Percentiles rank a stretch among this genome's conserved stretches.
These are phyloP conservation scores for Marcusenius ussheri DNA, from an alignment of 2,113 vertebrate genomes.

Conservation along the genomic window DNA sequence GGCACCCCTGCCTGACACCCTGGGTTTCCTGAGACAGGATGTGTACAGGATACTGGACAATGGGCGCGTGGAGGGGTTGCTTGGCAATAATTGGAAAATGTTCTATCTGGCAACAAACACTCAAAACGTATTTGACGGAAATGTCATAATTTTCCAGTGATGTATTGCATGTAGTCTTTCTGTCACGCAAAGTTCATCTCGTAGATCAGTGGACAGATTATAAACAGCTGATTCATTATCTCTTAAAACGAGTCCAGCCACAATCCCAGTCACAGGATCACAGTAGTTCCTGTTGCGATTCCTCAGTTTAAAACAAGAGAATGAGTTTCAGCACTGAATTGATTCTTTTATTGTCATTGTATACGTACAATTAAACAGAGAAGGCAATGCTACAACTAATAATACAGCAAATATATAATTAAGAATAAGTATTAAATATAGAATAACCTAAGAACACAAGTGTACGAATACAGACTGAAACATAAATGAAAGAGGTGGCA, in stretches of 20 bases:
- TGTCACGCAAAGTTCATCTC: background rate
- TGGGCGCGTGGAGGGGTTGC: background rate
- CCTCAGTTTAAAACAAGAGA: background rate
- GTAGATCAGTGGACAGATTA: background rate
- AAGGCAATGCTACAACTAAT: background rate
- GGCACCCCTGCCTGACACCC: background rate
- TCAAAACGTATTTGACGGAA: background rate
- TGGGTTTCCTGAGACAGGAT: background rate
- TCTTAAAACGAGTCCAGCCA: background rate
- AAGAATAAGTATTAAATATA: background rate
- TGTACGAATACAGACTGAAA: background rate
- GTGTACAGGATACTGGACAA: background rate
- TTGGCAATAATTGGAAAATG: background rate
- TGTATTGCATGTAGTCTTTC: background rate
- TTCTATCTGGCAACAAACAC: background rate
- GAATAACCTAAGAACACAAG: background rate
- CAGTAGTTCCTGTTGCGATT: background rate
- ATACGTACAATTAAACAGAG: background rate
- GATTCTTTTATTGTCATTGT: background rate
- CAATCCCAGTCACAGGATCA: background rate
- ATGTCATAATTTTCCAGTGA: background rate
- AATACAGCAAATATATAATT: background rate
- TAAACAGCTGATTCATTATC: background rate
- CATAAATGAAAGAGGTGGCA: background rate
- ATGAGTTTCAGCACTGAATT: background rate